Evolutionary conservation across 2,888 invertebrate species (phyloP).

Genomic region (Argynnis bischoffii): DNA sequence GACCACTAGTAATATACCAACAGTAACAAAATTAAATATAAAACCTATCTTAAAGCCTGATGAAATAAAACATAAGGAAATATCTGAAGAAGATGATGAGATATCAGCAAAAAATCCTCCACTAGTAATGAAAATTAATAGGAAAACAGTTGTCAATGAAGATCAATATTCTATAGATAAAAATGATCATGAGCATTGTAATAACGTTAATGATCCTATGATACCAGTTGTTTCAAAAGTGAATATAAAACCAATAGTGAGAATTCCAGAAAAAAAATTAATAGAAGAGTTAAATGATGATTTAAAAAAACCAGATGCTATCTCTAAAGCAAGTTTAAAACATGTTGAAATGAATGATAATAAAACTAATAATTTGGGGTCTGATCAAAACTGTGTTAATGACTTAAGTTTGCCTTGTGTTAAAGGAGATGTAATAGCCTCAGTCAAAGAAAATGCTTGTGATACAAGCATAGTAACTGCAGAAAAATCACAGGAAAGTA

Average conservation of each 20-base stretch:
- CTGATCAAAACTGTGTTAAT: slow-evolving; percentile 34
- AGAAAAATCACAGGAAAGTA: slow-evolving; percentile 17
- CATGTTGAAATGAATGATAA: slow-evolving; percentile 18
- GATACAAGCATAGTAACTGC: slow-evolving; percentile 15
- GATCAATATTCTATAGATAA: slow-evolving; percentile 44
- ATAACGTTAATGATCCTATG: slow-evolving; percentile 52
- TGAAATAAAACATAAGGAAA: slow-evolving; percentile 52
- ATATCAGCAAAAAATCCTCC: slow-evolving; percentile 65
- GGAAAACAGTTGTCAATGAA: slow-evolving; percentile 63
- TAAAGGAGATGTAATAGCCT: slow-evolving; percentile 21
- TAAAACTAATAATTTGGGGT: slow-evolving; percentile 17
- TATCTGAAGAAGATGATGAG: slow-evolving; percentile 51
- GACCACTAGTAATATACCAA: slow-evolving; percentile 54
- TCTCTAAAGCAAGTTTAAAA: slow-evolving; percentile 21
- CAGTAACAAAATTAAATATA: slow-evolving; percentile 74
- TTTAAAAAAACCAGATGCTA: slow-evolving; percentile 22
- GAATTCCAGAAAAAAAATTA: slow-evolving; percentile 42
- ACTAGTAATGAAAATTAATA: slow-evolving; percentile 74
- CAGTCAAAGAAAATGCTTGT: slow-evolving; percentile 21
- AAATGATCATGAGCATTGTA: slow-evolving; percentile 52
- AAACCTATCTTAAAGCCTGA: slow-evolving; percentile 78
- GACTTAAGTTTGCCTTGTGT: slow-evolving; percentile 8
- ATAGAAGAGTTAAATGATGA: slow-evolving; percentile 33
- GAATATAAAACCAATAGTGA: slow-evolving; percentile 63
- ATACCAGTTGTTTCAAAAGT: slow-evolving; percentile 54